Evolutionary conservation across 2,888 invertebrate species (phyloP).

Genomic region (Drosophila mulleri): DNA sequence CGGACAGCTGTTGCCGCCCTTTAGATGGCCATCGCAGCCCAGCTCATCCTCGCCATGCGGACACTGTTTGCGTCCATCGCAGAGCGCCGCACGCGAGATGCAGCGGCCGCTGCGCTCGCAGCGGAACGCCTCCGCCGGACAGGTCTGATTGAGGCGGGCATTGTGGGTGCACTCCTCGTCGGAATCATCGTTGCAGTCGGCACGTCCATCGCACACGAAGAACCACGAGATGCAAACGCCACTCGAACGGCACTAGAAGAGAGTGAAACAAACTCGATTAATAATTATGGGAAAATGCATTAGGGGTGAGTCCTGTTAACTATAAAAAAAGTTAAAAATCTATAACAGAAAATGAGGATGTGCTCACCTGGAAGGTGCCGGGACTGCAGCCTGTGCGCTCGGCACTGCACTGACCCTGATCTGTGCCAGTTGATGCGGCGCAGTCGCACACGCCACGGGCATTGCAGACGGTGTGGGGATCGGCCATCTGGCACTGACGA

Average conservation of each 20-base stretch:
- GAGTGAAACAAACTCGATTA: not conserved
- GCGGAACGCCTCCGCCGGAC: slow-evolving; percentile 90
- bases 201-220: slow-evolving; percentile 93
- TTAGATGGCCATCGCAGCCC: slow-evolving; percentile 88
- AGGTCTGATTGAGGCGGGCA: slow-evolving; percentile 85
- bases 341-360: no score
- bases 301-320: not conserved
- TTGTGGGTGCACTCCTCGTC: slow-evolving; percentile 92
- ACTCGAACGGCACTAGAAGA: slow-evolving; percentile 91
- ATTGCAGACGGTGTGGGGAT: slow-evolving; percentile 91
- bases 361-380: slow-evolving; percentile 90
- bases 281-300: not conserved
- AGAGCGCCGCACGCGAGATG: slow-evolving; percentile 91
- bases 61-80: slow-evolving; percentile 92
- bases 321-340: no score
- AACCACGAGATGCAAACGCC: slow-evolving; percentile 96
- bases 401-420: slow-evolving; percentile 89
- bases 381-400: slow-evolving; percentile 91
- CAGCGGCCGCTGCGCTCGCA: slow-evolving; percentile 90
- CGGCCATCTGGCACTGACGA: slow-evolving; percentile 92
- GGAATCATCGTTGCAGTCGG: slow-evolving; percentile 94
- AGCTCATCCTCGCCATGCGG: slow-evolving; percentile 91
- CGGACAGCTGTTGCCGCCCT: slow-evolving; percentile 87
- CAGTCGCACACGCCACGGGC: slow-evolving; percentile 89
- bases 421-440: slow-evolving; percentile 86